Conservation (phyloP, 2,797 vertebrate genomes). For the Labeo calbasu region DNA sequence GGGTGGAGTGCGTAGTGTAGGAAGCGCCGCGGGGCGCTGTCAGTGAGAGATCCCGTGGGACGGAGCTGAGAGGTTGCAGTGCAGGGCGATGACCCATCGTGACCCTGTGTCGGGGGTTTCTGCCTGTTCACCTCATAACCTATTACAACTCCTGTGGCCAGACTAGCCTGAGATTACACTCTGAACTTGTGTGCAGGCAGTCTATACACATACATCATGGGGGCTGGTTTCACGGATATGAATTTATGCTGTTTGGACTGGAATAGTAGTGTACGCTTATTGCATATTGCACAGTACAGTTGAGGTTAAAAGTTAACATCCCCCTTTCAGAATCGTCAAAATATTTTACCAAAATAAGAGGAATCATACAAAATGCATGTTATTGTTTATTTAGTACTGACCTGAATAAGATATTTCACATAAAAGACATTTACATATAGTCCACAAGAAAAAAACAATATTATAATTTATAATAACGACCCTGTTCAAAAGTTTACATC, state of each 20-base stretch:
- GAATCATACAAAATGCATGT: no score
- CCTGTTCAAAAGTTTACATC: no score
- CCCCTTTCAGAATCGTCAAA: no score
- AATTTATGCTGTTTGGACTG: neutral
- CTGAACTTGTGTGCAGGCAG: conserved; percentile 33
- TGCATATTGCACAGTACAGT: no score
- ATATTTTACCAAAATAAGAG: no score
- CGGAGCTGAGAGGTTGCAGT: conserved; percentile 76
- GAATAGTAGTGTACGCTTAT: neutral
- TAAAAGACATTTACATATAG: no score
- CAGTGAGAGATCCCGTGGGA: conserved; percentile 71
- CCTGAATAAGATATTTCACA: no score
- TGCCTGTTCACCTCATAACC: conserved; percentile 47
- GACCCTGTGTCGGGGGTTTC: conserved; percentile 59
- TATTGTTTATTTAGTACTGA: no score
- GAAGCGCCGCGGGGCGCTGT: conserved; percentile 78
- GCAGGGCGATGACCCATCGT: conserved; percentile 71
- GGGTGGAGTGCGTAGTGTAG: conserved; percentile 55
- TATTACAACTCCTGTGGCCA: conserved; percentile 28
- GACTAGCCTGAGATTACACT: conserved; percentile 38
- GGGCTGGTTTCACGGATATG: neutral
- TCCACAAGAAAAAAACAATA: no score
- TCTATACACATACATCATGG: conserved; percentile 16
- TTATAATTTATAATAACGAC: no score
- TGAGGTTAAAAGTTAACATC: no score